Evolutionary conservation across 2,113 vertebrate species (phyloP).

Genomic region (Catharus bicknelli): DNA sequence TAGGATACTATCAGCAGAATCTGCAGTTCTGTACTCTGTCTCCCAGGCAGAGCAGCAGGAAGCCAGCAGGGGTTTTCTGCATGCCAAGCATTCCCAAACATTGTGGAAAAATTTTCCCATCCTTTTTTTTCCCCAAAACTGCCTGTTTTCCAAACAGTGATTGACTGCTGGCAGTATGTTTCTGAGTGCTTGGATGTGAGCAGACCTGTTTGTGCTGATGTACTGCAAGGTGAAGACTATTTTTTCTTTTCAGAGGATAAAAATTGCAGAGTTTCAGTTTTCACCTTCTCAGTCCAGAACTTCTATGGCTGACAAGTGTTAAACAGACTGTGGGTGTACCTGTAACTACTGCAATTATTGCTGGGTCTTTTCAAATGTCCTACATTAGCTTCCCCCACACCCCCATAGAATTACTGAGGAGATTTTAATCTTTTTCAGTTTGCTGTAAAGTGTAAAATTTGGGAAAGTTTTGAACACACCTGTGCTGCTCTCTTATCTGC

Average conservation of each 20-base stretch:
- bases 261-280: not conserved
- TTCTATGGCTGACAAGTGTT: rapidly evolving
- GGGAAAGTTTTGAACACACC: not conserved
- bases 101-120: not conserved
- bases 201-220: not conserved
- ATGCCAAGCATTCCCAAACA: not conserved
- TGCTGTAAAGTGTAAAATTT: not conserved
- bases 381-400: not conserved
- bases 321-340: not conserved
- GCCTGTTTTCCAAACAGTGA: not conserved
- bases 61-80: not conserved
- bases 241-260: not conserved
- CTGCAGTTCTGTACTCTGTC: not conserved
- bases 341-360: not conserved
- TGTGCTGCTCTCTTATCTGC: not conserved
- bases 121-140: not conserved
- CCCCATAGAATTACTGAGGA: rapidly evolving
- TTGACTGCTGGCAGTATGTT: rapidly evolving
- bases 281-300: not conserved
- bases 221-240: not conserved
- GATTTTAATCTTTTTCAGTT: not conserved
- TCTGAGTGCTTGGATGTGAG: not conserved
- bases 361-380: not conserved
- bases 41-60: rapidly evolving
- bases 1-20: not conserved